These are phyloP conservation scores for Sebastes itinus DNA, from an alignment of 2,797 vertebrate genomes.

Conservation along the genomic window DNA sequence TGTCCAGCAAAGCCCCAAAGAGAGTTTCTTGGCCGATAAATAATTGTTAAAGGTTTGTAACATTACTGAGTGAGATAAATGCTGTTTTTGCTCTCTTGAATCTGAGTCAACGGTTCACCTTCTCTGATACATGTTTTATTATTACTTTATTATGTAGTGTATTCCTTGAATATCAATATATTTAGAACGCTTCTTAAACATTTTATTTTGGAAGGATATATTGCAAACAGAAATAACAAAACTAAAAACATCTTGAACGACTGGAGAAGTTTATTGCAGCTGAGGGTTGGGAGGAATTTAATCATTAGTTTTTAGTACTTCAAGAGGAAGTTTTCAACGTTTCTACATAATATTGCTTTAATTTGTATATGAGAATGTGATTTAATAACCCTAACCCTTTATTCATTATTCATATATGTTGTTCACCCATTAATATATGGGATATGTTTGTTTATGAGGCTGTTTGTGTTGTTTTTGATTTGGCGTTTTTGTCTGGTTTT, in stretches of 20 bases:
- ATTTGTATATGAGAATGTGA: background rate
- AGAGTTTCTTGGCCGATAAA: background rate
- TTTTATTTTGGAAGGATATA: background rate
- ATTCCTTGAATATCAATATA: background rate
- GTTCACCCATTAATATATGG: background rate
- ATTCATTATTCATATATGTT: background rate
- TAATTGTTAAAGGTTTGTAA: background rate
- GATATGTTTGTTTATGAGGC: background rate
- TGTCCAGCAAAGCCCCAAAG: conserved; percentile 8
- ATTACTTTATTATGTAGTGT: background rate
- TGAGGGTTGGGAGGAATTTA: background rate
- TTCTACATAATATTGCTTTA: background rate
- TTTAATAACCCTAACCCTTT: background rate
- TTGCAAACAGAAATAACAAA: background rate
- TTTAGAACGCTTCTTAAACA: background rate
- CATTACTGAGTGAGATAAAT: conserved; percentile 4
- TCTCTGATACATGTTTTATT: background rate
- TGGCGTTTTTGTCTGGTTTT: background rate
- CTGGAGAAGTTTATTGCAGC: background rate
- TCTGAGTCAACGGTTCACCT: background rate
- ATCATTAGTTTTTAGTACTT: background rate
- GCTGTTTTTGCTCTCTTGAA: background rate
- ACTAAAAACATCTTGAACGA: background rate
- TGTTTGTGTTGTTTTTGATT: background rate
- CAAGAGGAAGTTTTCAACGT: background rate